These are phyloP conservation scores for Anoplius nigerrimus DNA, from an alignment of 2,888 invertebrate genomes.

Conservation along the genomic window DNA sequence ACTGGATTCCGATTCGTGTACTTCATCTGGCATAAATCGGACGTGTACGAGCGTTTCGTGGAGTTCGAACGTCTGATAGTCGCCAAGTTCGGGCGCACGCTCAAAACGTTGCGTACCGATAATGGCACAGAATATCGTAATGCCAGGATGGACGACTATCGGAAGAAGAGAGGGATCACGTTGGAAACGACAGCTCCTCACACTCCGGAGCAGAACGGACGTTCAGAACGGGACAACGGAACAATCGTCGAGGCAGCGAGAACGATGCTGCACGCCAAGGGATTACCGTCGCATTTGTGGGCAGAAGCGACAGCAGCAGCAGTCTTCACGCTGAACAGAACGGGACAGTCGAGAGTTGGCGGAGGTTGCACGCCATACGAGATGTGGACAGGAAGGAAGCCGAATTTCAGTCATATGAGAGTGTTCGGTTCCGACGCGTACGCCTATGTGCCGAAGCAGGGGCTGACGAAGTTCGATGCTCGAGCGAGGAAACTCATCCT, in stretches of 20 bases:
- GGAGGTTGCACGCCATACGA: slow-evolving; percentile 6
- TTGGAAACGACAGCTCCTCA: neutral
- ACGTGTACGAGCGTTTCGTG: neutral
- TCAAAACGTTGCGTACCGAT: slow-evolving; percentile 1
- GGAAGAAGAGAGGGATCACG: neutral
- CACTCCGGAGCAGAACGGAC: neutral
- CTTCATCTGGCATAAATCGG: neutral
- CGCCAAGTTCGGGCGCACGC: neutral
- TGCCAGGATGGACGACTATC: neutral
- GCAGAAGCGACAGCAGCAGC: neutral
- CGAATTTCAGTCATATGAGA: neutral
- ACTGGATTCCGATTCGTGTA: neutral
- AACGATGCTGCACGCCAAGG: slow-evolving; percentile 3
- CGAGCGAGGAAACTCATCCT: neutral
- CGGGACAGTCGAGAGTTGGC: too few relatives aligned
- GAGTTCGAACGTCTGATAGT: neutral
- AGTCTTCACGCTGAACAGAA: neutral
- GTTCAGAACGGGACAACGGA: neutral
- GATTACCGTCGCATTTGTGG: neutral
- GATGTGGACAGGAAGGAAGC: neutral
- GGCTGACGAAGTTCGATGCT: neutral
- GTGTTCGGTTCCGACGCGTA: slow-evolving; percentile 5
- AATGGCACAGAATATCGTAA: slow-evolving; percentile 8
- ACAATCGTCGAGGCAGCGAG: neutral
- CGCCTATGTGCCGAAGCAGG: neutral